Base-by-base conservation (phyloP, 2,888 invertebrate genomes). In the Mythimna pallens region DNA sequence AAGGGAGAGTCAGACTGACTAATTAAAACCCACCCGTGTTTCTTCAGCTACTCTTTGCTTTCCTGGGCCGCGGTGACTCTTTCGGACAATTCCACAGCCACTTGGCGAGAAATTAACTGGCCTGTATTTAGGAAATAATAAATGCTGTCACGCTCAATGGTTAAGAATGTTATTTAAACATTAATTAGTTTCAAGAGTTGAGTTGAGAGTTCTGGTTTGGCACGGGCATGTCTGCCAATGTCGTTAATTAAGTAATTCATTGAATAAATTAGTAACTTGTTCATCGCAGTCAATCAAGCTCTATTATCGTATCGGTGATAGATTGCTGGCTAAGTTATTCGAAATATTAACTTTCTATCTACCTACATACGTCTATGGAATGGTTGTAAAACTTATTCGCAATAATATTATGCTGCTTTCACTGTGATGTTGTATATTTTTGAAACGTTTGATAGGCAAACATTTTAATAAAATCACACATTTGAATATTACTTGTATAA, bases 241-340 rank as follows among this genome's bases (percentile, higher is more conserved):
- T 22, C 54, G 64, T 64, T 82, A 78, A 82, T 82, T 71, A 81
- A 82, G 79, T 69, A 75, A 79, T 82, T 66, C 61, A 79, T 78
- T 78, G 75, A 81, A 82, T 81, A 70, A 81, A 79, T 82, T 78
- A 78, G 57, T 70, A 61, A 75, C 82, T 71, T 68, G 65, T 75
- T 75, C 54, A 22, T 81, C 67, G 36, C 67, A 62, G 72, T 62
- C 77, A 65, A 68, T 80, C 72, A 77, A 40, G 14, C 61, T 65
- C 62, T 50, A 72, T 79, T 80, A 76, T 72, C 58, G 58, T 73
- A 59, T 71, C 47, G 61, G 54, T 81, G 70, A 78, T 63, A 75
- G 59, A 78, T 82, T 69, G 25, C 68, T 63, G 30, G 63, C 64
- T 50, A 66, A 65, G 57, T 75, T 71, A 79, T 82, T 82, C 30